These are phyloP conservation scores for Anarhynchus alexandrinus DNA, from an alignment of 2,113 vertebrate genomes.

Conservation along the genomic window DNA sequence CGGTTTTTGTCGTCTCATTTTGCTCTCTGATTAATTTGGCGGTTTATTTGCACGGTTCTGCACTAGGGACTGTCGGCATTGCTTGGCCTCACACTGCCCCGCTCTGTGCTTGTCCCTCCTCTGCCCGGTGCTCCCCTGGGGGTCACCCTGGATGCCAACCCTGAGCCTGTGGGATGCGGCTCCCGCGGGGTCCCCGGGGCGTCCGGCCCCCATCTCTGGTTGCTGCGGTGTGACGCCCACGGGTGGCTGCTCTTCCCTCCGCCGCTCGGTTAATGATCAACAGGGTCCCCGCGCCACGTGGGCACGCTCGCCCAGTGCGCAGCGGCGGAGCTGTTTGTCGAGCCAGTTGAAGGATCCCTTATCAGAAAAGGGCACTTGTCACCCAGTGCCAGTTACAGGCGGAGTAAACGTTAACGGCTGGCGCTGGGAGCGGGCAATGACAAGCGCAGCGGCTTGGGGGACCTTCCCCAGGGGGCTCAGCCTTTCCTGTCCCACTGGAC, in stretches of 20 bases:
- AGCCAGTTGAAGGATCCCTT: not conserved
- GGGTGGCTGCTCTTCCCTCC: not conserved
- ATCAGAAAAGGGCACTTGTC: slow-evolving; percentile 9
- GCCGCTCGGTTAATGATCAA: not conserved
- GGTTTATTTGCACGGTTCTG: rapidly evolving
- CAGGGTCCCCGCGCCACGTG: not conserved
- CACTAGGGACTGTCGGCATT: rapidly evolving
- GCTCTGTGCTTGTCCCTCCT: rapidly evolving
- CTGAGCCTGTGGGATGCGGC: rapidly evolving
- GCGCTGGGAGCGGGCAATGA: not conserved
- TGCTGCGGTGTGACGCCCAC: rapidly evolving
- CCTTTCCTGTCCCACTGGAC: rapidly evolving
- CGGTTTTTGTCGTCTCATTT: not conserved
- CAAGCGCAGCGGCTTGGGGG: not conserved
- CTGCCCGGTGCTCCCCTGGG: rapidly evolving
- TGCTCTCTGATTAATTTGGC: not conserved
- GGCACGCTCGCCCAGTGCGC: not conserved
- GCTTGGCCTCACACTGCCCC: not conserved
- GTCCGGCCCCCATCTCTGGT: rapidly evolving
- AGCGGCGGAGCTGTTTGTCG: not conserved
- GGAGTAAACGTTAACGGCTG: not conserved
- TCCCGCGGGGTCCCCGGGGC: rapidly evolving
- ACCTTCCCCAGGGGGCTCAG: not conserved
- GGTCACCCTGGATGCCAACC: not conserved
- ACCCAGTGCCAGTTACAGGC: not conserved